A percentile compares a stretch with the other conserved stretches of the same genome.
Evolutionary conservation across 1,140 invertebrate species (phyloP).

Genomic region (Monomorium pharaonis): DNA sequence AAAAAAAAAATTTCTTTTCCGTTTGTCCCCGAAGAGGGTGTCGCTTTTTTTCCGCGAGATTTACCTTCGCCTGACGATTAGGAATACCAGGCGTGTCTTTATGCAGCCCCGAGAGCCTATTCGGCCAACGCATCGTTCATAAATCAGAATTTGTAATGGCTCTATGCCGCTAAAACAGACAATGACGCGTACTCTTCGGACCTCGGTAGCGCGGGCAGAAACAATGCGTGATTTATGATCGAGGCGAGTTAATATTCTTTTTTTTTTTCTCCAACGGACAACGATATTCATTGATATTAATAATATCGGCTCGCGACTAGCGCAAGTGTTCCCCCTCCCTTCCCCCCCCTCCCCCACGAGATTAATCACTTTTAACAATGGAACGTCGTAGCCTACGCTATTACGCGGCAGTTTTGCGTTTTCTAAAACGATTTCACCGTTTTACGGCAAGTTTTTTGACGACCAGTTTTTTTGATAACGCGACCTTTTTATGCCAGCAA

Average conservation of each 20-base stretch:
- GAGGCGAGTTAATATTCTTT: slow-evolving; percentile 36
- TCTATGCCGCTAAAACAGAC: slow-evolving; percentile 36
- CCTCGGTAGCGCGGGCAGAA: slow-evolving; percentile 13
- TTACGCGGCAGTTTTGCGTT: neutral
- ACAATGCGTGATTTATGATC: slow-evolving; percentile 53
- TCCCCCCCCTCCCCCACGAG: neutral
- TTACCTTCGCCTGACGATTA: neutral
- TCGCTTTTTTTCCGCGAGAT: no score
- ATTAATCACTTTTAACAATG: slow-evolving; percentile 50
- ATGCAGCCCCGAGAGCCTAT: neutral
- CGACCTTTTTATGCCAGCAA: neutral
- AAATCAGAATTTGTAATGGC: slow-evolving; percentile 29
- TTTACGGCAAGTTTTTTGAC: neutral
- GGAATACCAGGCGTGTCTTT: neutral
- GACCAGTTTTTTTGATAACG: neutral
- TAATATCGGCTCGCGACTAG: slow-evolving; percentile 32
- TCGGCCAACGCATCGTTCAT: slow-evolving; percentile 4
- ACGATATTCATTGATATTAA: slow-evolving; percentile 52
- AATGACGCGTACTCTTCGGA: slow-evolving; percentile 38
- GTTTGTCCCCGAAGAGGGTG: neutral
- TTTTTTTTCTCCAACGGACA: slow-evolving; percentile 21
- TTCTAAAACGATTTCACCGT: neutral
- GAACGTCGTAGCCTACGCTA: slow-evolving; percentile 8
- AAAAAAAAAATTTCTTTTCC: neutral
- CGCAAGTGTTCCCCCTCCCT: slow-evolving; percentile 9